Conservation (phyloP, 2,113 vertebrate species). For the Hydropotes inermis region DNA sequence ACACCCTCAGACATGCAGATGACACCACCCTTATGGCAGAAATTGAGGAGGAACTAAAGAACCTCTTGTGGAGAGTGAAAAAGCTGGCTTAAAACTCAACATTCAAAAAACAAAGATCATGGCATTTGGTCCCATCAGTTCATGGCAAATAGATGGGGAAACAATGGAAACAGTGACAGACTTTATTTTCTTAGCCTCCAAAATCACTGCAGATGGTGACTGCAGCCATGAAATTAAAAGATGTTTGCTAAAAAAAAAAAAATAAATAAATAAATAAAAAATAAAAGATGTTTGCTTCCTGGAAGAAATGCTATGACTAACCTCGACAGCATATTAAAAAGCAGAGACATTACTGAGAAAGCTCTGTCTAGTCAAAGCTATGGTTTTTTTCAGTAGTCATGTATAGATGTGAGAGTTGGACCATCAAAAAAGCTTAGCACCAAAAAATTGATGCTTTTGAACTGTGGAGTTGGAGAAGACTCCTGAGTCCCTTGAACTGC, state of each 20-base stretch:
- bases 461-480: neutral
- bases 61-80: neutral
- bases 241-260: neutral
- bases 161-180: neutral
- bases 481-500: neutral
- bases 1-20: neutral
- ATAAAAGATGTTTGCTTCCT: neutral
- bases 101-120: neutral
- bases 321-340: neutral
- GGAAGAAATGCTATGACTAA: neutral
- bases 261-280: too few species aligned
- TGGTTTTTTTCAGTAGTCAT: neutral
- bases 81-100: neutral
- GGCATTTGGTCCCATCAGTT: neutral
- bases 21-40: neutral
- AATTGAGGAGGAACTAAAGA: neutral
- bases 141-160: neutral
- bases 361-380: neutral
- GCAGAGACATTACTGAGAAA: neutral
- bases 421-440: accelerated
- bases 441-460: neutral
- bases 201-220: neutral
- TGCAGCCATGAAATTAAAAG: neutral
- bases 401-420: neutral
- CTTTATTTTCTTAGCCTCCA: neutral